Conservation (phyloP, 2,113 vertebrate genomes). For the Naja naja region DNA sequence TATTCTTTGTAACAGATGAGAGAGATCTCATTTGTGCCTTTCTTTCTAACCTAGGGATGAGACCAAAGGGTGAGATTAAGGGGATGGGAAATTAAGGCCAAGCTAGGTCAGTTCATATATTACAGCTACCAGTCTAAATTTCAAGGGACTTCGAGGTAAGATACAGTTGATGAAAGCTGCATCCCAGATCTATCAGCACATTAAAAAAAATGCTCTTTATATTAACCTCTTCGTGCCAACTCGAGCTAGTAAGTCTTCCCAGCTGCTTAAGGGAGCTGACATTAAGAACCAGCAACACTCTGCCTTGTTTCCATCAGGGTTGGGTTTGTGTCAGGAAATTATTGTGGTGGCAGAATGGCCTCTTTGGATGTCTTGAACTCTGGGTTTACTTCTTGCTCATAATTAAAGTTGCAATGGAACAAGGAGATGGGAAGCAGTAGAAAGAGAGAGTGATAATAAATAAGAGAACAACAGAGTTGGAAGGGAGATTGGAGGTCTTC, state of each 20-base stretch:
- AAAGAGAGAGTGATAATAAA: no score
- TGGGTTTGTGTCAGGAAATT: not conserved
- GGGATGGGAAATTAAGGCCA: constrained; percentile 39
- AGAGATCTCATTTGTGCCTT: not conserved
- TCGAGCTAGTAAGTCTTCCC: constrained; percentile 5
- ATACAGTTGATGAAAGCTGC: constrained; percentile 21
- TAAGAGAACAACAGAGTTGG: not conserved
- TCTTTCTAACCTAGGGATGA: constrained; percentile 6
- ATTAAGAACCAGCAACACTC: not conserved
- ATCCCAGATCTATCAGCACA: constrained; percentile 8
- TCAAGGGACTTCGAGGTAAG: constrained; percentile 23
- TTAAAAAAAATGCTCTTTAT: constrained; percentile 16
- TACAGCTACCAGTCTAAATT: constrained; percentile 26
- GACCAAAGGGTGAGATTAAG: constrained; percentile 18
- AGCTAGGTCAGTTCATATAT: constrained; percentile 29
- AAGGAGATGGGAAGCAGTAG: not conserved
- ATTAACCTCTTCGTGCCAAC: constrained; percentile 31
- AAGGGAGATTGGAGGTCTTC: not conserved
- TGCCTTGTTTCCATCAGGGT: not conserved
- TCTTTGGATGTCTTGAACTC: not conserved
- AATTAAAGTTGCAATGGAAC: not conserved
- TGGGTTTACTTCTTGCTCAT: constrained; percentile 7
- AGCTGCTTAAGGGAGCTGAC: not conserved
- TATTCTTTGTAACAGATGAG: not conserved
- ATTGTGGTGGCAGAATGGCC: not conserved